These are phyloP conservation scores for Aphrophora alni DNA, from an alignment of 2,888 invertebrate genomes.

Conservation along the genomic window DNA sequence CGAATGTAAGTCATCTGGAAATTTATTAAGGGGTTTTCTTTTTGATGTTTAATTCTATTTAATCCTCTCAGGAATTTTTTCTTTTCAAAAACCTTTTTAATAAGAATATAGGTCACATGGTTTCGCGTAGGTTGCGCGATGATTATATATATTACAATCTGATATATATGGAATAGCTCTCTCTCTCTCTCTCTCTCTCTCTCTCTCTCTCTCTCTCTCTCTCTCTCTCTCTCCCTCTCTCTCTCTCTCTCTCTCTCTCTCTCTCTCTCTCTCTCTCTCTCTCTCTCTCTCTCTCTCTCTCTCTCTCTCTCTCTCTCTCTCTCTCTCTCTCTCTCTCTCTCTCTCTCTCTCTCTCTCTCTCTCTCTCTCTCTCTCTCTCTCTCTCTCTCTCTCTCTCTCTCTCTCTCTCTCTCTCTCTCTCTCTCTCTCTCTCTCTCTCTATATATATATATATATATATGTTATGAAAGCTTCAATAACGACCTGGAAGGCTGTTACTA, in stretches of 20 bases:
- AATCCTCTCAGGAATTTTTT: too few relatives aligned
- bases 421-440: slow-evolving; percentile 54
- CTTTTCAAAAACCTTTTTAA: too few relatives aligned
- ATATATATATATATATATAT: too few relatives aligned
- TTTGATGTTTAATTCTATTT: too few relatives aligned
- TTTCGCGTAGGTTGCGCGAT: too few relatives aligned
- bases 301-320: background rate
- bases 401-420: background rate
- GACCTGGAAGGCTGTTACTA: too few relatives aligned
- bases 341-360: background rate
- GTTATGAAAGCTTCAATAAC: too few relatives aligned
- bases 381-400: background rate
- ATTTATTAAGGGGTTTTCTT: too few relatives aligned
- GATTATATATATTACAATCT: too few relatives aligned
- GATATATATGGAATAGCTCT: background rate
- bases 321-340: background rate
- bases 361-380: background rate
- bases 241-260: background rate
- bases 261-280: background rate
- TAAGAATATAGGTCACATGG: too few relatives aligned
- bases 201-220: background rate
- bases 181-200: too few relatives aligned
- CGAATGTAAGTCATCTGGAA: too few relatives aligned
- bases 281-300: background rate
- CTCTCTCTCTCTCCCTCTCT: background rate